Conservation (phyloP, 2,113 vertebrate species). For the Archilochus colubris region DNA sequence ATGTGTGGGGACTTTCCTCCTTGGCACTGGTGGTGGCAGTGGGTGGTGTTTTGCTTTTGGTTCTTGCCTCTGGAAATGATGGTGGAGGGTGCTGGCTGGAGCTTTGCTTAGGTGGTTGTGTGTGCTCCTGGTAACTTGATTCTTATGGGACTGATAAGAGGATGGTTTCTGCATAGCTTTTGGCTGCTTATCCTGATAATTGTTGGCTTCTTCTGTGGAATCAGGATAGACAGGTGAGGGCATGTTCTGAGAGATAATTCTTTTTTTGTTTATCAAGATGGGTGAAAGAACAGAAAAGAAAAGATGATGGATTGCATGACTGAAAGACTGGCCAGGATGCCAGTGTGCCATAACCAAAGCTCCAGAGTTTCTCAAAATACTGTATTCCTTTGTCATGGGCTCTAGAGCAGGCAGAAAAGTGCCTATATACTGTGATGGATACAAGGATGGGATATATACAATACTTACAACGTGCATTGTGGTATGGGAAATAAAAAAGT, state of each 20-base stretch:
- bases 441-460: neutral
- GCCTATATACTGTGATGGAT: neutral
- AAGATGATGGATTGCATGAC: neutral
- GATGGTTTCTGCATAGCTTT: neutral
- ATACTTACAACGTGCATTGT: neutral
- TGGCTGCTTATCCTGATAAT: neutral
- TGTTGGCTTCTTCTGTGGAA: neutral
- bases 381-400: neutral
- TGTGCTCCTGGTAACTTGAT: neutral
- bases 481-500: neutral
- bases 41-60: slow-evolving; percentile 37
- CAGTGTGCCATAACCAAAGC: neutral
- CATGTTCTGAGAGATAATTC: neutral
- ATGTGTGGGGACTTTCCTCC: neutral
- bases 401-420: neutral
- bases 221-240: neutral
- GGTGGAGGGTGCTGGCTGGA: slow-evolving; percentile 33
- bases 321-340: neutral
- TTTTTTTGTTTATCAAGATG: neutral
- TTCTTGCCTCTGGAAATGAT: neutral
- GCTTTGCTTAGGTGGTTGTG: slow-evolving; percentile 16
- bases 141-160: neutral
- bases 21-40: neutral
- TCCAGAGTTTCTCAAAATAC: neutral
- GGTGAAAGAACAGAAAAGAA: neutral